Evolutionary conservation across 2,113 vertebrate genomes (phyloP).

Genomic region (Parotia lawesii): DNA sequence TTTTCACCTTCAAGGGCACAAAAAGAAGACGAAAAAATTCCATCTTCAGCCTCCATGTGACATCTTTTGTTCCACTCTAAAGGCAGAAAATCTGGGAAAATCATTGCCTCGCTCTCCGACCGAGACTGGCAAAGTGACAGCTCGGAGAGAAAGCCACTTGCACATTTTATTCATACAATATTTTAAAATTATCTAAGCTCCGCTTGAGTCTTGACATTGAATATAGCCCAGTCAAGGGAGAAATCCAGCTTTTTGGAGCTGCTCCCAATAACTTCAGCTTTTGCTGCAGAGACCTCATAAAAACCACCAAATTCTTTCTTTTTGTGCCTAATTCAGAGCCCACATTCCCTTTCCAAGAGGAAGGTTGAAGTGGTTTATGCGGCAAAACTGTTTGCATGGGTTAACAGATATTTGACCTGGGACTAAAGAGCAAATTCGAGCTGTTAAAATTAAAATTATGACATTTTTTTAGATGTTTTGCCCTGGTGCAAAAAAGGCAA

Average conservation of each 20-base stretch:
- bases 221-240: constrained; percentile 29
- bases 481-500: too few species aligned
- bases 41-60: neutral
- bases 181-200: constrained; percentile 57
- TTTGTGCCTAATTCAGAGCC: neutral
- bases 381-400: neutral
- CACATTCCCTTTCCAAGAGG: neutral
- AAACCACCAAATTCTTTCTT: constrained; percentile 11
- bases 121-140: constrained; percentile 40
- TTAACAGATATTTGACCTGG: neutral
- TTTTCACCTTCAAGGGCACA: constrained; percentile 45
- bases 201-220: constrained; percentile 16
- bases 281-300: neutral
- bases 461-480: neutral
- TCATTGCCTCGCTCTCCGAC: constrained; percentile 41
- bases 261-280: neutral
- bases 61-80: constrained; percentile 42
- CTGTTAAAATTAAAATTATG: neutral
- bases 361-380: neutral
- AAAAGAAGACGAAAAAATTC: neutral
- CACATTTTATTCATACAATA: constrained; percentile 55
- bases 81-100: constrained; percentile 52
- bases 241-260: neutral
- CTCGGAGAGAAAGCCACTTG: constrained; percentile 33
- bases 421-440: neutral